Conservation (phyloP, 2,113 vertebrate species). For the Leiothrix lutea region DNA sequence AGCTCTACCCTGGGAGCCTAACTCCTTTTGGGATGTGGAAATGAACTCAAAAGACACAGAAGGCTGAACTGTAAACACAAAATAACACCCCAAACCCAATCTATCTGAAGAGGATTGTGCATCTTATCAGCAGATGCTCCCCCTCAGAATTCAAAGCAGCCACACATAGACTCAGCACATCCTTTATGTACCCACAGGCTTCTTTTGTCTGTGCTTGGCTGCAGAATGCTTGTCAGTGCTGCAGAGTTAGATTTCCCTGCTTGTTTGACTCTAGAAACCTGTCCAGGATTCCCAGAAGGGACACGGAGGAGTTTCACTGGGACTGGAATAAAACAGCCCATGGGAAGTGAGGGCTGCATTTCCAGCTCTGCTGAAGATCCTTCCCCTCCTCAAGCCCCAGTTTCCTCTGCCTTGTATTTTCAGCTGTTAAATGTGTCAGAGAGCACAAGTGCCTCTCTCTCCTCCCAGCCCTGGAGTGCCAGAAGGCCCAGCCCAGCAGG, state of each 20-base stretch:
- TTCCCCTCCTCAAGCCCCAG: background rate
- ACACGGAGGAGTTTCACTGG: background rate
- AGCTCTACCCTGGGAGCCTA: background rate
- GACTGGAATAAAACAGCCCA: background rate
- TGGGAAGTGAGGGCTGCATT: fast-evolving
- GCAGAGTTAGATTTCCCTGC: background rate
- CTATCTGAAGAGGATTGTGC: background rate
- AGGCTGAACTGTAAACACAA: background rate
- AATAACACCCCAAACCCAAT: background rate
- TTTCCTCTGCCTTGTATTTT: background rate
- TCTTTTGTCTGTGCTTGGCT: background rate
- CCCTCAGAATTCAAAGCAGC: background rate
- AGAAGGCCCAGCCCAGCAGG: background rate
- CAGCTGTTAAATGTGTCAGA: background rate
- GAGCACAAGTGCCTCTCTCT: too few species aligned
- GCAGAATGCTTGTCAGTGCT: background rate
- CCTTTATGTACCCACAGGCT: background rate
- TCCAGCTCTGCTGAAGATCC: background rate
- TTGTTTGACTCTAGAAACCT: background rate
- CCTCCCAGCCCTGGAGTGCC: background rate
- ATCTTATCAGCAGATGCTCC: background rate
- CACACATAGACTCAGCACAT: too few species aligned
- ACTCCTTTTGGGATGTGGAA: background rate
- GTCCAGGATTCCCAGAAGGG: background rate
- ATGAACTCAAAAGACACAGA: background rate